phyloP scores from a whole-genome alignment of 2,797 vertebrate genomes.

The Scarus forsteni region DNA sequence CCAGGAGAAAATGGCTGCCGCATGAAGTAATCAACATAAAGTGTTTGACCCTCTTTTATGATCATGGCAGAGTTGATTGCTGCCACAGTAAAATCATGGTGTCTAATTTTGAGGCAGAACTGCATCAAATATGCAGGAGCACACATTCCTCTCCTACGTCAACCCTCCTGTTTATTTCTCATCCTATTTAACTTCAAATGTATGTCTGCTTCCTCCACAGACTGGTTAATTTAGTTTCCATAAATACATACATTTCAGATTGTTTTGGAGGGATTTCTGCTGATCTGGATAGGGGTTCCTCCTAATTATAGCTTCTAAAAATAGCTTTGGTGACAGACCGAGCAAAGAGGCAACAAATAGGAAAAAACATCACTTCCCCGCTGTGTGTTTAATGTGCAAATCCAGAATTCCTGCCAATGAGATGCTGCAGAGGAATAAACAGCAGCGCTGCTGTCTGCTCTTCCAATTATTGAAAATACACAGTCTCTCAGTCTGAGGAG shows the following conservation, averaged over 20 bases:
- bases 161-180: background rate
- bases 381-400: constrained; percentile 40
- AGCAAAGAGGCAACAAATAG: constrained; percentile 26
- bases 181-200: background rate
- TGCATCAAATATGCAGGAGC: background rate
- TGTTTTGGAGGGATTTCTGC: constrained; percentile 11
- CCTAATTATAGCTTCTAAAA: constrained; percentile 50
- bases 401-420: constrained; percentile 42
- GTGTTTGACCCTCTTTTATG: background rate
- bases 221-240: background rate
- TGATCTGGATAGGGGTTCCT: constrained; percentile 19
- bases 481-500: constrained; percentile 21
- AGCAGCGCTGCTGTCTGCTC: constrained; percentile 21
- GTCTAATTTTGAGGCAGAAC: background rate
- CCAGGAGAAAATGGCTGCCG: too few species aligned
- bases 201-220: background rate
- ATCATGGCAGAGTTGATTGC: too few species aligned
- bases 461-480: constrained; percentile 40
- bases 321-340: constrained; percentile 35
- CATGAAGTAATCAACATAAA: background rate
- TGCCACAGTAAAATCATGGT: background rate
- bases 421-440: constrained; percentile 42
- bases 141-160: background rate
- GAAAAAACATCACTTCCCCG: constrained; percentile 25
- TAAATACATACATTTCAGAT: constrained; percentile 12